Evolutionary conservation across 2,888 invertebrate species (phyloP).

Genomic region (Galerucella calmariensis): DNA sequence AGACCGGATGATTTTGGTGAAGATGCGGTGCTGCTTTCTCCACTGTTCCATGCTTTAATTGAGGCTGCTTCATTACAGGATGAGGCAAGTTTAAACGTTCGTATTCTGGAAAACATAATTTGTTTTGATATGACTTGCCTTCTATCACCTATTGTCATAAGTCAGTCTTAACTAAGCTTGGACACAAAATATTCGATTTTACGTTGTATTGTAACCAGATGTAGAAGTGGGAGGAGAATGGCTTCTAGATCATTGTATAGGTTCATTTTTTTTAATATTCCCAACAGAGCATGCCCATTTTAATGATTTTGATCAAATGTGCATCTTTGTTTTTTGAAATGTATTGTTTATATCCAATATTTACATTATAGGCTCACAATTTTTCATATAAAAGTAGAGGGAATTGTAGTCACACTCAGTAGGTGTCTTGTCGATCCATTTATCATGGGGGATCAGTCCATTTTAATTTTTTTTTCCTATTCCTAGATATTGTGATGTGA

Average conservation of each 20-base stretch:
- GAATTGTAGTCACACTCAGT: not conserved
- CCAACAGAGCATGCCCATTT: too few relatives aligned
- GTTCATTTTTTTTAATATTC: too few relatives aligned
- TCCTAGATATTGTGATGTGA: too few relatives aligned
- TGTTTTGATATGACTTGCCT: not conserved
- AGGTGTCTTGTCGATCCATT: not conserved
- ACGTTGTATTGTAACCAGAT: too few relatives aligned
- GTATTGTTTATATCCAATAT: not conserved
- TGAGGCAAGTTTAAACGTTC: not conserved
- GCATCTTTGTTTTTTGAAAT: too few relatives aligned
- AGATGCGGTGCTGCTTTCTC: not conserved
- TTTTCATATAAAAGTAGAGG: not conserved
- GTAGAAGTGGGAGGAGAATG: too few relatives aligned
- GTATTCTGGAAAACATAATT: not conserved
- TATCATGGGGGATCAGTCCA: not conserved
- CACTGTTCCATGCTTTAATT: not conserved
- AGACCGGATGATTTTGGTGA: constrained; percentile 24
- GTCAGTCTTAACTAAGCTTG: too few relatives aligned
- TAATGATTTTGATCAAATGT: too few relatives aligned
- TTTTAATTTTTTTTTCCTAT: too few relatives aligned
- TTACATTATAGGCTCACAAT: not conserved
- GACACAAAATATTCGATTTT: too few relatives aligned
- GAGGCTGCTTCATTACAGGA: not conserved
- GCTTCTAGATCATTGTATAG: too few relatives aligned
- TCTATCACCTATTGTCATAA: too few relatives aligned